Evolutionary conservation across 2,888 invertebrate genomes (phyloP), one percentile per base, ranked within the genome.

Genomic region (Argyresthia albistria): DNA sequence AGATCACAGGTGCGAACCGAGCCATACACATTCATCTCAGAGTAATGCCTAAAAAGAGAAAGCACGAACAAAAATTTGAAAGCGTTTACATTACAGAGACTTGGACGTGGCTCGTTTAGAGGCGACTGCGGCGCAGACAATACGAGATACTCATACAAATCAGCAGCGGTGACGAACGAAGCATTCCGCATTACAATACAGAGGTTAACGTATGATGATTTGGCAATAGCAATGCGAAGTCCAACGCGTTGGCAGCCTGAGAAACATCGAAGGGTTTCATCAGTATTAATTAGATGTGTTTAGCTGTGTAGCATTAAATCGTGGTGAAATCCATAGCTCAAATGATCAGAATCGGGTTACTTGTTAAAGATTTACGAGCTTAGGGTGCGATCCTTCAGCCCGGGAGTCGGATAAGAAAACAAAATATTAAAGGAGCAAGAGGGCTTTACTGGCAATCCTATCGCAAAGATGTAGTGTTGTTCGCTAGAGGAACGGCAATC

Each of bases 121-220:
- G 70, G 72, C 76, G 69, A 69, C 70, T 67, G 67, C 65, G 66
- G 63, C 67, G 65, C 62, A 64, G 64, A 67, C 68, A 69, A 69
- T 67, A 69, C 61, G 63, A 70, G 66, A 73, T 25, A 25, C 3
- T 25, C 77, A 80, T 80, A 79, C 73, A 70, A 79, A 80, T 74
- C 67, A 46, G 46, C 64, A 62, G 61, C 59, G 64, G 66, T 67
- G 69, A 72, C 66, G 71, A 58, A 66, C 59, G 63, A 63, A 57
- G 67, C 63, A 59, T 61, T 66, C 68, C 63, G 79, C 78, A 81
- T 82, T 66, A 61, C 70, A 75, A 82, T 76, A 70, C 71, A 67
- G 59, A 37, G 15, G 35, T 16, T 43, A 43, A 25, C 25, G 25
- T 25, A 25, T 25, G 45, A 35, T 16, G 7, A 46, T 46, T 46